Evolutionary conservation across 2,888 invertebrate species (phyloP).

Genomic region (Capitulum mitella): DNA sequence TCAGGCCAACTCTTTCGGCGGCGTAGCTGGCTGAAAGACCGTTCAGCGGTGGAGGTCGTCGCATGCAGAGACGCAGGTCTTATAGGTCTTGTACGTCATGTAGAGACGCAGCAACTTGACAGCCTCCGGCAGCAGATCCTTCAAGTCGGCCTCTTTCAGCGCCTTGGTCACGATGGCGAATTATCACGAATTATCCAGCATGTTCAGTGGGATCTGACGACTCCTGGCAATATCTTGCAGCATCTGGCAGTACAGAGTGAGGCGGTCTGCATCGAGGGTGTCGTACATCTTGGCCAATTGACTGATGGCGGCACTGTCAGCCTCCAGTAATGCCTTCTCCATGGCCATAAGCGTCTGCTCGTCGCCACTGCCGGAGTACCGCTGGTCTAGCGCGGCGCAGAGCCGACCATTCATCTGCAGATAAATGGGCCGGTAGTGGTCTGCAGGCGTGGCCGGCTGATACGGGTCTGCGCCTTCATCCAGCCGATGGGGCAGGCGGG

Average conservation of each 20-base stretch:
- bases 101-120: background rate
- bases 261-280: background rate
- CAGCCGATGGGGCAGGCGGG: background rate
- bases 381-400: background rate
- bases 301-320: background rate
- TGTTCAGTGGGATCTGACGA: background rate
- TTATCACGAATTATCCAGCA: no score
- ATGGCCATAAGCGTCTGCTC: background rate
- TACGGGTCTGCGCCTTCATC: background rate
- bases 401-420: background rate
- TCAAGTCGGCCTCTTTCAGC: background rate
- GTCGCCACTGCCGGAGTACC: background rate
- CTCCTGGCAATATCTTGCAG: background rate
- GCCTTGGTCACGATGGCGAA: background rate
- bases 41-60: background rate
- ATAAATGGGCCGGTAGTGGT: background rate
- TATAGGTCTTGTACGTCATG: no score
- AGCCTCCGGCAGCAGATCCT: background rate
- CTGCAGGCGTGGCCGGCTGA: background rate
- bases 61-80: no score
- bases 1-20: background rate
- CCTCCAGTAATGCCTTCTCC: background rate
- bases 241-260: background rate
- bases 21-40: background rate
- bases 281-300: background rate